Percentiles rank a stretch among this genome's conserved stretches.
Conservation (phyloP, 2,888 invertebrate genomes). For the Monoplex corrugatus region DNA sequence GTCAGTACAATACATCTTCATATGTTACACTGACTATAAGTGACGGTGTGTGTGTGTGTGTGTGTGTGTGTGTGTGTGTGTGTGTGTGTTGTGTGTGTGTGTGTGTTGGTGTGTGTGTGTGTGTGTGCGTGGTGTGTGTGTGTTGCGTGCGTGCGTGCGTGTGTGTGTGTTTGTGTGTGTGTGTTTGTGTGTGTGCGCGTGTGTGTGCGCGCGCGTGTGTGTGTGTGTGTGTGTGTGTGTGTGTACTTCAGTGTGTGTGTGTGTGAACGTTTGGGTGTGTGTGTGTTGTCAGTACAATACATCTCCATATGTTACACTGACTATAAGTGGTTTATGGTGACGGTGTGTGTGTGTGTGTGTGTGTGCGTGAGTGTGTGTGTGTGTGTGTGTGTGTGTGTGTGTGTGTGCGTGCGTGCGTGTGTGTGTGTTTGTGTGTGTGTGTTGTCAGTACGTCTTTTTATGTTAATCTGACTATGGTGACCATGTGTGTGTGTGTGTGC, state of each 20-base stretch:
- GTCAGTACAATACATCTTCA: no score
- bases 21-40: no score
- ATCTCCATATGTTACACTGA: neutral
- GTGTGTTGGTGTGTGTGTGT: neutral
- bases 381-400: conserved; percentile 19
- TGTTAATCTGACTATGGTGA: neutral
- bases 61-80: neutral
- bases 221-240: conserved; percentile 22
- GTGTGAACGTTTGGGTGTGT: neutral
- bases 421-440: neutral
- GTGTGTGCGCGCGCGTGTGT: neutral
- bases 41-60: neutral
- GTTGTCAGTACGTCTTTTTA: neutral
- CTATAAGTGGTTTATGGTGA: no score
- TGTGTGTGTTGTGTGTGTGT: conserved; percentile 16
- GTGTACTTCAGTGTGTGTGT: conserved; percentile 7
- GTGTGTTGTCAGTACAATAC: conserved; percentile 10
- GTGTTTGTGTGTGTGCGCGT: conserved; percentile 8
- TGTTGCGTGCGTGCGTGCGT: neutral
- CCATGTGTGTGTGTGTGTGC: no score
- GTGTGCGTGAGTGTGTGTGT: conserved; percentile 11
- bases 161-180: neutral
- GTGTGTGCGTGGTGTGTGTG: neutral
- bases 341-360: conserved; percentile 20
- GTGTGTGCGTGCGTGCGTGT: conserved; percentile 24